These are phyloP conservation scores for Typhlomys cinereus DNA, from an alignment of 2,113 vertebrate species.

Conservation along the genomic window DNA sequence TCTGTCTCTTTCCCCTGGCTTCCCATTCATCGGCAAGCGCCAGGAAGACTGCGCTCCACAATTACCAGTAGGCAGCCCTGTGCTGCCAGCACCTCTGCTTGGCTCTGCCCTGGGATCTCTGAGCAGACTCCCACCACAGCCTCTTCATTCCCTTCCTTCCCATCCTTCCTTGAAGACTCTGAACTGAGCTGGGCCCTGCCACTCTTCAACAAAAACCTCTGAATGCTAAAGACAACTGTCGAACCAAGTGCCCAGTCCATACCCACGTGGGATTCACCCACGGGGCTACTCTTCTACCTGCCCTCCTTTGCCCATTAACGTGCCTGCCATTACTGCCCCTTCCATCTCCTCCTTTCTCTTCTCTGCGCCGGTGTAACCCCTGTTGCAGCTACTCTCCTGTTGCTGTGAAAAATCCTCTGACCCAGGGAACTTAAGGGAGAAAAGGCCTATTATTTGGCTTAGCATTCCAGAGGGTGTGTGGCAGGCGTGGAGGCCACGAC, in stretches of 20 bases:
- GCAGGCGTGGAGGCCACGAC: too few relatives aligned
- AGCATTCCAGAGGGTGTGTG: too few relatives aligned
- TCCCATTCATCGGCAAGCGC: background rate
- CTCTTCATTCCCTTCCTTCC: background rate
- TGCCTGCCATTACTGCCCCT: background rate
- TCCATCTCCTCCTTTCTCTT: background rate
- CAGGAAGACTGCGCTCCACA: background rate
- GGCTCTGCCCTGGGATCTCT: background rate
- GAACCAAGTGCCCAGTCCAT: background rate
- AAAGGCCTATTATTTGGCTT: too few relatives aligned
- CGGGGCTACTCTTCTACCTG: background rate
- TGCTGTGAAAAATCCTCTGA: too few relatives aligned
- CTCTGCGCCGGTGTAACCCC: background rate
- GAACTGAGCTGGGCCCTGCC: background rate
- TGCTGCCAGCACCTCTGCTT: background rate
- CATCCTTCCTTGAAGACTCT: background rate
- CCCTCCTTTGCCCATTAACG: background rate
- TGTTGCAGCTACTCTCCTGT: too few relatives aligned
- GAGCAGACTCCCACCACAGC: rapidly evolving
- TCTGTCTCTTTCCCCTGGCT: background rate
- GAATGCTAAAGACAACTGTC: background rate
- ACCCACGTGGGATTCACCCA: background rate
- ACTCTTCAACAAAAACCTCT: background rate
- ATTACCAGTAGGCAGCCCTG: background rate
- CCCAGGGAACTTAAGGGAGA: too few relatives aligned